Percentiles rank a stretch among this genome's conserved stretches.
Conservation (phyloP, 2,797 vertebrate species). For the Gymnopithys bicolor region DNA sequence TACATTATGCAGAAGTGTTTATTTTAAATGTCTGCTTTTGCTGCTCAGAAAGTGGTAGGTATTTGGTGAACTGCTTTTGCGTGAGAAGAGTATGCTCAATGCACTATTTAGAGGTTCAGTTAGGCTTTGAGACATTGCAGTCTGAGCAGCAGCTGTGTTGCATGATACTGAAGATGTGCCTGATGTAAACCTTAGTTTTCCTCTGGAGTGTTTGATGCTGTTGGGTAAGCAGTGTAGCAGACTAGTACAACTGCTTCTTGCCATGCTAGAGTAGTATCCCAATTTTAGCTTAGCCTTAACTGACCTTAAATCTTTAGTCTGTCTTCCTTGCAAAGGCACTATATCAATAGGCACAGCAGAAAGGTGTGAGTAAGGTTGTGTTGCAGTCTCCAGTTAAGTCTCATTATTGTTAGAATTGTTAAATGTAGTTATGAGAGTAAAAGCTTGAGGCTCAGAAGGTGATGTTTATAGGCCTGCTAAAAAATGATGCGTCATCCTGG, state of each 20-base stretch:
- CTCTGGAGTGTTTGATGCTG: not conserved
- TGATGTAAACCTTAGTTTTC: not conserved
- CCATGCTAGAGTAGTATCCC: not conserved
- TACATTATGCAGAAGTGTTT: not conserved
- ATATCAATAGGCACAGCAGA: not conserved
- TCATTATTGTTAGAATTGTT: not conserved
- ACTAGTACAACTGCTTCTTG: not conserved
- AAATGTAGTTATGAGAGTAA: not conserved
- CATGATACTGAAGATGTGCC: not conserved
- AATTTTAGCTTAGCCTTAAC: not conserved
- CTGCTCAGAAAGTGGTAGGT: not conserved
- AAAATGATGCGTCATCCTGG: not conserved
- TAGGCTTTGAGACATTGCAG: not conserved
- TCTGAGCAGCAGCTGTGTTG: not conserved
- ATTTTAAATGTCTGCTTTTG: constrained; percentile 37
- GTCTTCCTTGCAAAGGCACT: not conserved
- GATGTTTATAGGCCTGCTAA: not conserved
- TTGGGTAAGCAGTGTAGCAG: not conserved
- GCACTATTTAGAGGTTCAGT: not conserved
- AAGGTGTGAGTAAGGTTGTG: not conserved
- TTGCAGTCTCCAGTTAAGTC: not conserved
- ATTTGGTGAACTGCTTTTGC: not conserved
- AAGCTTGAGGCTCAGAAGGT: not conserved
- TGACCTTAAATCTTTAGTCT: not conserved
- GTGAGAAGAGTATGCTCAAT: not conserved